These are phyloP conservation scores for Agrilus biguttatus DNA, from an alignment of 2,888 invertebrate species.

Conservation along the genomic window DNA sequence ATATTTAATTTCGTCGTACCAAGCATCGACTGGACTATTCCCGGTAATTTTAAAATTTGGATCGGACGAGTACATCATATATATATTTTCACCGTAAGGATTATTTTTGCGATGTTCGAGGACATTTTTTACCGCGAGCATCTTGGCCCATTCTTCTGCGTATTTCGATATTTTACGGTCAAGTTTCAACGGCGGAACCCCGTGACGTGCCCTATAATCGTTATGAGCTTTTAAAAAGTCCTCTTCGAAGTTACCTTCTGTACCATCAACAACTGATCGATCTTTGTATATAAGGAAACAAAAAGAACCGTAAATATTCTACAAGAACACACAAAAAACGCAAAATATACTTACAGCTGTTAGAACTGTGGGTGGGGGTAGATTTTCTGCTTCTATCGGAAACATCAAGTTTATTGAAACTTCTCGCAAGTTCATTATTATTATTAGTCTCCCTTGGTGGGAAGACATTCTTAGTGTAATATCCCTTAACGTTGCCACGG, in stretches of 20 bases:
- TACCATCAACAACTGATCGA: conserved; percentile 7
- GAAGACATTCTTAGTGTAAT: conserved; percentile 59
- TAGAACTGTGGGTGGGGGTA: neutral
- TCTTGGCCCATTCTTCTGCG: conserved; percentile 59
- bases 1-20: conserved; percentile 55
- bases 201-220: conserved; percentile 51
- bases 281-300: too few species aligned
- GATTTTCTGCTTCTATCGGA: neutral
- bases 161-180: conserved; percentile 50
- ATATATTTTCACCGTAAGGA: conserved; percentile 75
- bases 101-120: conserved; percentile 63
- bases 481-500: conserved; percentile 69
- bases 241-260: conserved; percentile 41
- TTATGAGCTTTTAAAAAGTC: conserved; percentile 66
- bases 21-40: conserved; percentile 59
- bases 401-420: neutral
- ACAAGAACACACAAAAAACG: too few species aligned
- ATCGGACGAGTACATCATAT: conserved; percentile 59
- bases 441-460: conserved; percentile 34
- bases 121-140: conserved; percentile 46
- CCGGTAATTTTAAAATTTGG: conserved; percentile 51
- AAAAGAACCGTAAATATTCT: too few species aligned
- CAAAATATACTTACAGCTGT: conserved; percentile 22
- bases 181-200: conserved; percentile 50
- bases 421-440: conserved; percentile 20